Conservation (phyloP, 1,140 invertebrate species). For the Habropoda laboriosa region DNA sequence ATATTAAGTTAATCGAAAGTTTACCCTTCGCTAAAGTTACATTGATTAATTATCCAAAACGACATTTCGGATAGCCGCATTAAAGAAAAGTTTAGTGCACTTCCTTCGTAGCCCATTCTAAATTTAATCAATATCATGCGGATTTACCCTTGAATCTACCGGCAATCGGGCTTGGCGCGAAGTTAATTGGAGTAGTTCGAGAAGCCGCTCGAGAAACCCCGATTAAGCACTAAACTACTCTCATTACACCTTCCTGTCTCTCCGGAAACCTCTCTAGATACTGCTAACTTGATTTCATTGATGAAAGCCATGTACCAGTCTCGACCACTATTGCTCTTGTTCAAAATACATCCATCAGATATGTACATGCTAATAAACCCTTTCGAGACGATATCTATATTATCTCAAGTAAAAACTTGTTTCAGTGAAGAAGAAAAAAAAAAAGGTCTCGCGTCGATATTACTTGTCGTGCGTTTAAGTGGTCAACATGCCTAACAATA, state of each 20-base stretch:
- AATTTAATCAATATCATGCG: slow-evolving; percentile 60
- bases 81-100: slow-evolving; percentile 34
- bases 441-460: too few species aligned
- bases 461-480: too few species aligned
- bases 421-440: too few species aligned
- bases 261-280: slow-evolving; percentile 32
- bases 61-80: slow-evolving; percentile 34
- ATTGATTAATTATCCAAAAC: slow-evolving; percentile 49
- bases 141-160: slow-evolving; percentile 62
- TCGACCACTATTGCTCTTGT: not conserved
- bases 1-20: not conserved
- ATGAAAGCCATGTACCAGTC: slow-evolving; percentile 36
- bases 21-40: not conserved
- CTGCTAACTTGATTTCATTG: slow-evolving; percentile 50
- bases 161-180: slow-evolving; percentile 57
- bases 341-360: not conserved
- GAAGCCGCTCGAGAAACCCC: slow-evolving; percentile 59
- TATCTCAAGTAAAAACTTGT: too few species aligned
- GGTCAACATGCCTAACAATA: too few species aligned
- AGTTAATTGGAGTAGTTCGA: slow-evolving; percentile 64
- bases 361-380: slow-evolving; percentile 7
- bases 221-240: slow-evolving; percentile 65
- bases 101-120: slow-evolving; percentile 41
- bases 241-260: slow-evolving; percentile 61
- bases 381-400: too few species aligned